A percentile compares a stretch with the other conserved stretches of the same genome.
phyloP scores from a whole-genome alignment of 2,888 invertebrate genomes.

The Cheilosia grossa region DNA sequence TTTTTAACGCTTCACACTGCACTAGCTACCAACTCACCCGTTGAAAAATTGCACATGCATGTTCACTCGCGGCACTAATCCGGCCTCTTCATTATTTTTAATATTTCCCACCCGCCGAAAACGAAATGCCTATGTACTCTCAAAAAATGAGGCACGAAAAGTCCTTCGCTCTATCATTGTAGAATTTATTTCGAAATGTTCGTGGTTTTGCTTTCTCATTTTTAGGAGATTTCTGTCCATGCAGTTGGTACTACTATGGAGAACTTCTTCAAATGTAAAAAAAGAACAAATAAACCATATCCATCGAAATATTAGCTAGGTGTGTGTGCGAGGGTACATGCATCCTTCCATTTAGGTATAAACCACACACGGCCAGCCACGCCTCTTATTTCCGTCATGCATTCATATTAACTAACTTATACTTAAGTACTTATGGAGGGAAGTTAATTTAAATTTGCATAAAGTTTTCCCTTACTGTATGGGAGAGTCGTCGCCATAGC shows the following conservation, averaged over 20 bases:
- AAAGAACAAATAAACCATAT: conserved; percentile 10
- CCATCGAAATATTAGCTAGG: conserved; percentile 40
- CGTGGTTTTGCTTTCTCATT: conserved; percentile 2
- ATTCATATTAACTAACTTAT: conserved; percentile 65
- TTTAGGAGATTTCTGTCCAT: conserved; percentile 25
- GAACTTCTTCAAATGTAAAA: conserved; percentile 32
- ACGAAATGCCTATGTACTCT: conserved; percentile 12
- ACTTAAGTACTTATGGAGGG: conserved; percentile 71
- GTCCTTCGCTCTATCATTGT: background rate
- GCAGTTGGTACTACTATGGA: background rate
- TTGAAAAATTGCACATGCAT: conserved; percentile 42
- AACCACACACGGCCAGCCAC: conserved; percentile 22
- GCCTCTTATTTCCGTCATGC: conserved; percentile 46
- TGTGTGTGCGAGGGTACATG: conserved; percentile 5
- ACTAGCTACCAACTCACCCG: conserved; percentile 60
- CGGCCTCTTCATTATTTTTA: conserved; percentile 30
- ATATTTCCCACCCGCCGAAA: conserved; percentile 36
- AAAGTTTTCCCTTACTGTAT: conserved; percentile 46
- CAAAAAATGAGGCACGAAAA: conserved; percentile 16
- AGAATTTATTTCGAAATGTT: conserved; percentile 38
- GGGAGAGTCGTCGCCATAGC: conserved; percentile 12
- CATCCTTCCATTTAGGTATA: conserved; percentile 22
- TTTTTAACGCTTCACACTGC: conserved; percentile 49
- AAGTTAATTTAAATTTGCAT: conserved; percentile 74
- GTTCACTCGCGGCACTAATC: conserved; percentile 25